Conservation (phyloP, 2,888 invertebrate species). For the Rambutsinella grinnellia region DNA sequence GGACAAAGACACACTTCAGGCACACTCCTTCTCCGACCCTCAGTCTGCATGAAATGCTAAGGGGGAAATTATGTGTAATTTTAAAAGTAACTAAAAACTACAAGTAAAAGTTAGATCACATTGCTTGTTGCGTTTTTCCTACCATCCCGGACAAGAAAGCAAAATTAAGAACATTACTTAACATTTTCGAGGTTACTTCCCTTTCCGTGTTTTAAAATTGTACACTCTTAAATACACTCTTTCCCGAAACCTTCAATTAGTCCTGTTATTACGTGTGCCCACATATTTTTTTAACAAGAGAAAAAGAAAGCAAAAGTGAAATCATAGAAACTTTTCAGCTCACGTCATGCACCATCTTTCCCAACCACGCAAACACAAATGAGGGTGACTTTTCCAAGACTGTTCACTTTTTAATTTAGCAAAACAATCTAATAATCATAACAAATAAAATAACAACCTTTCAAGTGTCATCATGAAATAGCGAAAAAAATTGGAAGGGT, state of each 20-base stretch:
- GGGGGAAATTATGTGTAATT: background rate
- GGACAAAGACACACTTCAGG: too few relatives aligned
- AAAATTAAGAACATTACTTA: conserved; percentile 1
- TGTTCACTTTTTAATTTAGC: too few relatives aligned
- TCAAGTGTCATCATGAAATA: conserved; percentile 22
- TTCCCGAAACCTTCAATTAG: conserved; percentile 39
- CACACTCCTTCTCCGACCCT: background rate
- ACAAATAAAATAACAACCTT: background rate
- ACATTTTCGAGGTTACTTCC: conserved; percentile 39
- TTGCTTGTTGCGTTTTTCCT: background rate
- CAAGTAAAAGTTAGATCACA: background rate
- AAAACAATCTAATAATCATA: background rate
- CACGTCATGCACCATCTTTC: too few relatives aligned
- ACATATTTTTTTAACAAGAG: background rate
- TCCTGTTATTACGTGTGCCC: conserved; percentile 24
- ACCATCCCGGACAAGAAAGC: background rate
- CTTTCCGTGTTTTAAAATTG: conserved; percentile 32
- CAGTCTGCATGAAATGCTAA: background rate
- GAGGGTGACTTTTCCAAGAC: too few relatives aligned
- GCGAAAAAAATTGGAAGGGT: conserved; percentile 27
- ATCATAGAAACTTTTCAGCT: too few relatives aligned
- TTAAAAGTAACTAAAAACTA: conserved; percentile 5
- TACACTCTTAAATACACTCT: background rate
- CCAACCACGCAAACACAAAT: too few relatives aligned
- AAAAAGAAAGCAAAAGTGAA: conserved; percentile 51